Conservation (phyloP, 2,797 vertebrate species). For the Buceros bicornis region DNA sequence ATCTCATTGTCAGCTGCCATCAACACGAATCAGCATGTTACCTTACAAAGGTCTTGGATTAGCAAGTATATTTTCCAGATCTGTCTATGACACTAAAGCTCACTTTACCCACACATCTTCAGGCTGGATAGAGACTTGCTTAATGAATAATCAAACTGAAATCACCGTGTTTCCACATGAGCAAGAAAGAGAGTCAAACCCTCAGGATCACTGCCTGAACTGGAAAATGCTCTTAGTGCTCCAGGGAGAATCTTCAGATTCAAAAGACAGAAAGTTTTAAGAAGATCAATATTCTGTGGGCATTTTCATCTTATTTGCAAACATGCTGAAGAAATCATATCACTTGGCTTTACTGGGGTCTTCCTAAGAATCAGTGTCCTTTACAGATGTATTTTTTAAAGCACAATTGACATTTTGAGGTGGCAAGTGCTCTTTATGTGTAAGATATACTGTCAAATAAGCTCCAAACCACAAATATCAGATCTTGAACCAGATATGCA, state of each 20-base stretch:
- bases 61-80: not conserved
- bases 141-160: not conserved
- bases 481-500: slow-evolving; percentile 49
- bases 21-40: not conserved
- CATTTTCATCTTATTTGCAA: not conserved
- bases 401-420: not conserved
- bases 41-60: not conserved
- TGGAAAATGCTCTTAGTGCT: not conserved
- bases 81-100: not conserved
- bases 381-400: not conserved
- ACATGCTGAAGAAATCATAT: not conserved
- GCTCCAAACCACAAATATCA: slow-evolving; percentile 58
- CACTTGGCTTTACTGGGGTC: not conserved
- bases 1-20: not conserved
- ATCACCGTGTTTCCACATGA: not conserved
- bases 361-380: not conserved
- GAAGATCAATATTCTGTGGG: not conserved
- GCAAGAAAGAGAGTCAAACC: not conserved
- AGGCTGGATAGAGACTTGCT: not conserved
- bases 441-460: slow-evolving; percentile 39
- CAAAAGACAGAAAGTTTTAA: not conserved
- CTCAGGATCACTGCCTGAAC: not conserved
- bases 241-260: not conserved
- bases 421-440: not conserved
- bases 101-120: not conserved